Evolutionary conservation across 37 sponge, comb jelly and placozoan species (phyloP).

Genomic region (Petrosia ficiformis): DNA sequence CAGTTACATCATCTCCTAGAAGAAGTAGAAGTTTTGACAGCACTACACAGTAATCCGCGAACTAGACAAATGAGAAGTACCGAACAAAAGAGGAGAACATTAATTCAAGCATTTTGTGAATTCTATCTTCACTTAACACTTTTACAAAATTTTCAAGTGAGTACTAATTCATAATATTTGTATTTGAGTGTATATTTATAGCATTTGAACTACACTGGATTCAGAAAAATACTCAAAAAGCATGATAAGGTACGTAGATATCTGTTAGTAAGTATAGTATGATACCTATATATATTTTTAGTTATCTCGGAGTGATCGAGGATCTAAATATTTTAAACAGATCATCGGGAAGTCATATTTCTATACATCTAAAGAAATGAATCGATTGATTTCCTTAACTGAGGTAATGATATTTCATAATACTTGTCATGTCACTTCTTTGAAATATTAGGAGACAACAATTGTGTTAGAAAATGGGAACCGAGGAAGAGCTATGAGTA

Average conservation of each 20-base stretch:
- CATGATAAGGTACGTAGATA: too few relatives aligned
- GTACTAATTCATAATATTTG: constrained; percentile 5
- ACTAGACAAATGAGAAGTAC: constrained; percentile 9
- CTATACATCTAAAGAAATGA: constrained; percentile 46
- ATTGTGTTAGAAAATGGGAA: constrained; percentile 78
- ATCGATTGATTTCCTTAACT: constrained; percentile 45
- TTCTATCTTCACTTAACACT: constrained; percentile 80
- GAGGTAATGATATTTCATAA: constrained; percentile 34
- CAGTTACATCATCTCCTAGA: constrained; percentile 29
- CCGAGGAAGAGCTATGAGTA: constrained; percentile 84
- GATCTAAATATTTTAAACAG: constrained; percentile 21
- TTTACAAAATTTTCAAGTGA: constrained; percentile 84
- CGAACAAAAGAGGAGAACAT: constrained; percentile 11
- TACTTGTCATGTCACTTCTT: neutral
- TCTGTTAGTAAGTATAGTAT: too few relatives aligned
- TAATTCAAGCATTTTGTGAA: constrained; percentile 73
- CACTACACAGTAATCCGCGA: neutral
- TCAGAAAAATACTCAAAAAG: constrained; percentile 90
- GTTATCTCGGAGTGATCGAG: constrained; percentile 42
- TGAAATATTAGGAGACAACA: constrained; percentile 46
- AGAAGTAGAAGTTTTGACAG: constrained; percentile 1
- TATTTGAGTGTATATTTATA: constrained; percentile 16
- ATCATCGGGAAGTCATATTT: constrained; percentile 47
- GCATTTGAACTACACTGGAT: constrained; percentile 83
- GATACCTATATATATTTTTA: too few relatives aligned